Base-by-base conservation (phyloP, 2,113 vertebrate genomes). In the Salvator merianae region DNA sequence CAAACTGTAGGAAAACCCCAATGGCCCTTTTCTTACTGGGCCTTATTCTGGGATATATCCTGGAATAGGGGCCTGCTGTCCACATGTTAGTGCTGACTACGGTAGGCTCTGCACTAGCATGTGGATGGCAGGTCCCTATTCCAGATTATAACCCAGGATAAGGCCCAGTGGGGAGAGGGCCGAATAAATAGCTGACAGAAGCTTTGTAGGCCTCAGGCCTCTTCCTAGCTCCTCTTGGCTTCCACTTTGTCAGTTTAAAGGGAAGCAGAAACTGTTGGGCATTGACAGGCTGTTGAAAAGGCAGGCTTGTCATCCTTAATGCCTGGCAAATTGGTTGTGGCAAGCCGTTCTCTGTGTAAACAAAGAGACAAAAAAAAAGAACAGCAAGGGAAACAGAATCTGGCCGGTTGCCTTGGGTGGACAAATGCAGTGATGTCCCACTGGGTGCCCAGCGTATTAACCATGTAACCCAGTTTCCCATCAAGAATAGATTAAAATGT, bases 231-330 rank as follows among this genome's bases (percentile, higher is more conserved):
- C 43, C 30, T 84, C 26, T 43, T 53, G 40, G 36, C 84, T 92
- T 93, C 87, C 83, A 73, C 80, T 53, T 90, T 81, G 81, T 92
- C 92, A 80, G 63, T 86, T 77, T 28, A 77, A 88, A 93, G 88
- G 92, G 92, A 92, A 93, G 82, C 81, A 88, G 91, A 86, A 84
- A 89, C 90, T 93, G 90, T 93, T 92, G 75, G 76, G 3, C 53
- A 75, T 59, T 18, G 77, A 79, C 32, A 12, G 47, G 79, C 69
- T 89, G 14, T 18, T 6, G 55, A 85, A n/a, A 83, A 90, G 94
- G 88, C 94, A 86, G 32, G 93, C 93, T 92, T 82, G 76, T 97
- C 96, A 93, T 86, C 94, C 92, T 95, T 96, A 96, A 88, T 95
- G 5, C 2, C 83, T 73, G 9, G 91, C 89, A 96, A 97, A 98